These are phyloP conservation scores for Vanessa tameamea DNA, from an alignment of 1,140 invertebrate genomes.

Conservation along the genomic window DNA sequence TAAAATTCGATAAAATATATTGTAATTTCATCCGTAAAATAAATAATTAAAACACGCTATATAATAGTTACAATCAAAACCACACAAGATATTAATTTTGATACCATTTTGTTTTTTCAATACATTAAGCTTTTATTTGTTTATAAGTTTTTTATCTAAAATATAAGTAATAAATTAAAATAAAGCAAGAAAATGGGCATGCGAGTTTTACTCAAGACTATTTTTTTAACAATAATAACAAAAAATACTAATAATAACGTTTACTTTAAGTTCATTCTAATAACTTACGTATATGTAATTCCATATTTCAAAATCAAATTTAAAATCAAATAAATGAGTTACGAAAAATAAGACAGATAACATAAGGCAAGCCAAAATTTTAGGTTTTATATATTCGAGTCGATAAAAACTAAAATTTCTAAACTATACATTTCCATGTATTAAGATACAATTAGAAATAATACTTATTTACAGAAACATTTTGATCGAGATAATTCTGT, in stretches of 20 bases:
- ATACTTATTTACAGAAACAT: constrained; percentile 56
- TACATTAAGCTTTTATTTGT: constrained; percentile 7
- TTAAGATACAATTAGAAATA: constrained; percentile 40
- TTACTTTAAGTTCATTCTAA: constrained; percentile 8
- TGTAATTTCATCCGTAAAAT: constrained; percentile 27
- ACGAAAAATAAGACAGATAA: constrained; percentile 25
- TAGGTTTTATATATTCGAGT: constrained; percentile 49
- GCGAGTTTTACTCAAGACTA: constrained; percentile 73
- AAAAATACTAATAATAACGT: constrained; percentile 20
- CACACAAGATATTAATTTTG: constrained; percentile 32
- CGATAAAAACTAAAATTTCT: constrained; percentile 33
- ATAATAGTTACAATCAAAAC: constrained; percentile 34
- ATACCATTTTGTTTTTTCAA: constrained; percentile 10
- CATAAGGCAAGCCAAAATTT: constrained; percentile 49
- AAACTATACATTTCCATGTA: constrained; percentile 42
- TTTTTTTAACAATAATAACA: constrained; percentile 53
- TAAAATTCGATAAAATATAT: constrained; percentile 2
- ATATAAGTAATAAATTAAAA: constrained; percentile 65
- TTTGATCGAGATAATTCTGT: constrained; percentile 45
- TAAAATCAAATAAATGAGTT: constrained; percentile 12
- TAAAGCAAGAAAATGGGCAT: constrained; percentile 69
- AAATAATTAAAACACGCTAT: constrained; percentile 38
- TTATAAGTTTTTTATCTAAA: constrained; percentile 15
- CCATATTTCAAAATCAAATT: constrained; percentile 17
- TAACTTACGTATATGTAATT: constrained; percentile 3